Evolutionary conservation across 1,140 invertebrate genomes (phyloP), one percentile per base, ranked within the genome.

Genomic region (Oncopodura yosiiana): DNA sequence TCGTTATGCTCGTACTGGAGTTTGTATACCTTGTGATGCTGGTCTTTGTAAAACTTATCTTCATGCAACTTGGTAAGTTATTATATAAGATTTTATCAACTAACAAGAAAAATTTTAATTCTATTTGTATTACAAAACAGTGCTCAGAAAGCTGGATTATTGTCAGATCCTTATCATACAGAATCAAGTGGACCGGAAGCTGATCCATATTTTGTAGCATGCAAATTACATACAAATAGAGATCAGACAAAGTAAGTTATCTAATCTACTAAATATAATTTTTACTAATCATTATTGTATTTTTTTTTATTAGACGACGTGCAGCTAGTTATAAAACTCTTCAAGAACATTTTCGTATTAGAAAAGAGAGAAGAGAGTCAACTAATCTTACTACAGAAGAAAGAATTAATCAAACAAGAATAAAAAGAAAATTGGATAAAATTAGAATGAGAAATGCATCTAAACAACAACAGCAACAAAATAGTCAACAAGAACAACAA

Each of bases 31-130:
- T 58, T 99, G 94, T 73, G 95, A 99, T 74, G 94, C 94, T 23
- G 94, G 94, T 23, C 86, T 99, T 80, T 99, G 94, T 74, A 83
- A 92, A 67, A 91, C 86, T 0, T 93, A 88, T 74, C 97, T 98
- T 71, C 95, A 99, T 73, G 93, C 96, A 19, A 97, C 93, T 11
- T 99, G 90, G 86, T 90, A 75, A n/a, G n/a, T n/a, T n/a, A n/a
- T n/a, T n/a, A n/a, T n/a, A n/a, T n/a, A n/a, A n/a, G n/a, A n/a
- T n/a, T n/a, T n/a, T n/a, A n/a, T n/a, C n/a, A 34, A 19, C 9
- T 49, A 14, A 32, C 1, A 37, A 19, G 24, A 30, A 32, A 42
- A 27, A 11, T 2, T 37, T 44, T 27, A 16, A 44, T 43, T 21
- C 21, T 56, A 27, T 48, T 53, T 51, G 23, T 57, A 29, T 36